Conservation (phyloP, 1,140 invertebrate genomes). For the Amyelois transitella region DNA sequence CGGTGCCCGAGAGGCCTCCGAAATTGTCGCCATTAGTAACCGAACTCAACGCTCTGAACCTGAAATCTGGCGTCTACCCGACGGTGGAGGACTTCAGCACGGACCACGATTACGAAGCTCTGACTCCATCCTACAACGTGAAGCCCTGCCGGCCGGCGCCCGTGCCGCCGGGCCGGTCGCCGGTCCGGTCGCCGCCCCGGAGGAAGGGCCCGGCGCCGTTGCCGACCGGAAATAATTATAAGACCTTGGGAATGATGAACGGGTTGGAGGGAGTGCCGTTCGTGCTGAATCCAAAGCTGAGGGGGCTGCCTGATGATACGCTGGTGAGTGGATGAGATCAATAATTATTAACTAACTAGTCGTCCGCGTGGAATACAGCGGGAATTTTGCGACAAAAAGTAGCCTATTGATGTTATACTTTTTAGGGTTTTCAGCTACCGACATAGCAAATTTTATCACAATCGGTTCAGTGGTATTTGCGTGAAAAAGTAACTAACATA, state of each 20-base stretch:
- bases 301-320: constrained; percentile 51
- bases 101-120: constrained; percentile 62
- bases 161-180: constrained; percentile 23
- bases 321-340: constrained; percentile 40
- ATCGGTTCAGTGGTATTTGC: too few relatives aligned
- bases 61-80: constrained; percentile 45
- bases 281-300: constrained; percentile 69
- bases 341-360: neutral
- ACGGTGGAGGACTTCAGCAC: constrained; percentile 50
- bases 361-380: too few relatives aligned
- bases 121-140: constrained; percentile 58
- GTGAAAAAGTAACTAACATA: too few relatives aligned
- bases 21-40: constrained; percentile 57
- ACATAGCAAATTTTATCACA: too few relatives aligned
- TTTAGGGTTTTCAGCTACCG: too few relatives aligned
- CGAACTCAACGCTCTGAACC: constrained; percentile 61
- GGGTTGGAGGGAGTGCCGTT: constrained; percentile 65
- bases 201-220: constrained; percentile 55
- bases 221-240: constrained; percentile 41
- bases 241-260: constrained; percentile 55
- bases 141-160: constrained; percentile 57
- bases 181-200: constrained; percentile 23
- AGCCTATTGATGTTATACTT: too few relatives aligned
- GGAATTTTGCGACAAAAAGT: too few relatives aligned
- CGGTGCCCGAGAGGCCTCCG: constrained; percentile 60